Percentiles rank a stretch among this genome's conserved stretches.
phyloP scores from a whole-genome alignment of 2,113 vertebrate genomes.

The Melanostigma gelatinosum region DNA sequence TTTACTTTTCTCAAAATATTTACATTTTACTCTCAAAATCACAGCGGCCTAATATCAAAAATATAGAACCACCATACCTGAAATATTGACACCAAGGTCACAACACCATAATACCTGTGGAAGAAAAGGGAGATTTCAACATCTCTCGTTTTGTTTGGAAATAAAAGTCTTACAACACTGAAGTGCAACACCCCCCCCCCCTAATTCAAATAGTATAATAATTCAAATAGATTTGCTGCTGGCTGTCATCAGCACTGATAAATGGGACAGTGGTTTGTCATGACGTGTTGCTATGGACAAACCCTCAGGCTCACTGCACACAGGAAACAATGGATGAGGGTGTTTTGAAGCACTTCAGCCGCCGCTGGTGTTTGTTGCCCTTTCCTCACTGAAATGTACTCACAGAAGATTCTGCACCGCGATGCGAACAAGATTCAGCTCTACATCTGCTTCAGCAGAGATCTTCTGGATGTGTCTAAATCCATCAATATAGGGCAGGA shows the following conservation, averaged over 20 bases:
- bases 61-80: slow-evolving; percentile 83
- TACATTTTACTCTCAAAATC: background rate
- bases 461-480: slow-evolving; percentile 98
- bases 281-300: background rate
- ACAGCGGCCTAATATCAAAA: background rate
- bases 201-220: background rate
- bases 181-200: background rate
- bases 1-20: background rate
- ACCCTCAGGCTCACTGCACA: background rate
- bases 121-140: slow-evolving; percentile 21
- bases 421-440: slow-evolving; percentile 97
- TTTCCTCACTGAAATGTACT: slow-evolving; percentile 68
- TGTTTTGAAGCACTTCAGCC: background rate
- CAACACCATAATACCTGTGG: slow-evolving; percentile 92
- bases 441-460: slow-evolving; percentile 94
- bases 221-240: background rate
- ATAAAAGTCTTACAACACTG: background rate
- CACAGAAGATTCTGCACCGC: slow-evolving; percentile 97
- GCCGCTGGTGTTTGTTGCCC: slow-evolving; percentile 11
- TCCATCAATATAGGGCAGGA: slow-evolving; percentile 94
- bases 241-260: background rate
- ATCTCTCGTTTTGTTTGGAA: background rate
- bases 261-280: background rate
- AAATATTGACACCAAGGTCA: slow-evolving; percentile 95
- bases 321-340: background rate